Conservation (phyloP, 2,888 invertebrate genomes). For the Melanargia galathea region DNA sequence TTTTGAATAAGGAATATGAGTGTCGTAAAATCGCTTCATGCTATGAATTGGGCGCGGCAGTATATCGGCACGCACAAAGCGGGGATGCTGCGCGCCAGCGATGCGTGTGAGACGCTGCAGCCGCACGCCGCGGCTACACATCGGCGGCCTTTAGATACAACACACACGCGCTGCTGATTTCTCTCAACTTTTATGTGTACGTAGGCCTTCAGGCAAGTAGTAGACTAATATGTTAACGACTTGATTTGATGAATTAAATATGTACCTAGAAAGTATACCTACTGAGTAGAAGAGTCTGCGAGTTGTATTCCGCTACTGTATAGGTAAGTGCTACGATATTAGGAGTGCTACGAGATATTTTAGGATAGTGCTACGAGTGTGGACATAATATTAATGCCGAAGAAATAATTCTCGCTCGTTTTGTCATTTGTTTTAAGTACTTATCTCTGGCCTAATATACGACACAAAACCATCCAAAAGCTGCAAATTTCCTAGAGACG, state of each 20-base stretch:
- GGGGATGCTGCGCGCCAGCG: constrained; percentile 70
- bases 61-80: constrained; percentile 79
- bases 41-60: constrained; percentile 49
- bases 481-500: no score
- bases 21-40: constrained; percentile 43
- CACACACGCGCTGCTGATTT: constrained; percentile 16
- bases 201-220: background rate
- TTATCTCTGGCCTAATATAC: no score
- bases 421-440: no score
- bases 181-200: background rate
- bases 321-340: no score
- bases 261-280: background rate
- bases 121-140: constrained; percentile 49
- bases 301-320: background rate
- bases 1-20: no score
- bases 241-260: no score
- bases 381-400: no score
- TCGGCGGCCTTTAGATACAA: constrained; percentile 17
- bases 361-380: no score
- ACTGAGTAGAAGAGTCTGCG: no score
- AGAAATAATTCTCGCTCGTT: no score
- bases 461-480: no score
- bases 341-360: no score
- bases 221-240: background rate
- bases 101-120: constrained; percentile 77